Percentiles rank a stretch among this genome's conserved stretches.
Conservation (phyloP, 2,113 vertebrate genomes). For the Oceanites oceanicus region DNA sequence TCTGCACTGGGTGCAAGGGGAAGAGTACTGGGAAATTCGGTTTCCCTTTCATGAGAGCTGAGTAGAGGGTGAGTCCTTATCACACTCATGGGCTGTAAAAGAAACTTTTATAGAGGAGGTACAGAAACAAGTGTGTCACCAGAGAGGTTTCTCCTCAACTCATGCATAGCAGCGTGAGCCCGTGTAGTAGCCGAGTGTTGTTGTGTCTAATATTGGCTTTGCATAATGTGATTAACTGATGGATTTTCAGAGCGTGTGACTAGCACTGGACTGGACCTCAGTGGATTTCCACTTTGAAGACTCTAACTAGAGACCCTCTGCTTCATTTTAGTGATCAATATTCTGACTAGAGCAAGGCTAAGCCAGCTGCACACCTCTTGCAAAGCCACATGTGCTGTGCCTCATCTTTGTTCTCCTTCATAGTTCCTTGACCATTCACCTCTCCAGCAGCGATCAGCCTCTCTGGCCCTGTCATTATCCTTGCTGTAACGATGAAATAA, state of each 20-base stretch:
- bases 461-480: background rate
- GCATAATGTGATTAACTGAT: conserved; percentile 34
- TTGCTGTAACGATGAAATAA: conserved; percentile 48
- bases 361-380: background rate
- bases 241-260: background rate
- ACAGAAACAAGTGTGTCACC: background rate
- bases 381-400: background rate
- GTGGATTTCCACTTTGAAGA: background rate
- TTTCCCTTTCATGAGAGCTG: background rate
- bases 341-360: background rate
- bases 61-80: background rate
- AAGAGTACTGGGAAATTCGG: background rate
- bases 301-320: background rate
- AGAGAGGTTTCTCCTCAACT: background rate
- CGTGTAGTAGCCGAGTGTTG: background rate
- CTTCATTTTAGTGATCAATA: background rate
- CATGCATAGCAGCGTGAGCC: background rate
- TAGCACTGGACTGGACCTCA: background rate
- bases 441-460: conserved; percentile 17
- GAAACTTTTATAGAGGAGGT: background rate
- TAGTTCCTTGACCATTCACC: conserved; percentile 25
- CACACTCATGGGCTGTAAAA: background rate
- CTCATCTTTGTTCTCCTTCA: conserved; percentile 11
- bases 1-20: background rate
- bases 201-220: background rate